A percentile compares a stretch with the other conserved stretches of the same genome.
Evolutionary conservation across 2,113 vertebrate species (phyloP).

Genomic region (Accipiter virgatus): DNA sequence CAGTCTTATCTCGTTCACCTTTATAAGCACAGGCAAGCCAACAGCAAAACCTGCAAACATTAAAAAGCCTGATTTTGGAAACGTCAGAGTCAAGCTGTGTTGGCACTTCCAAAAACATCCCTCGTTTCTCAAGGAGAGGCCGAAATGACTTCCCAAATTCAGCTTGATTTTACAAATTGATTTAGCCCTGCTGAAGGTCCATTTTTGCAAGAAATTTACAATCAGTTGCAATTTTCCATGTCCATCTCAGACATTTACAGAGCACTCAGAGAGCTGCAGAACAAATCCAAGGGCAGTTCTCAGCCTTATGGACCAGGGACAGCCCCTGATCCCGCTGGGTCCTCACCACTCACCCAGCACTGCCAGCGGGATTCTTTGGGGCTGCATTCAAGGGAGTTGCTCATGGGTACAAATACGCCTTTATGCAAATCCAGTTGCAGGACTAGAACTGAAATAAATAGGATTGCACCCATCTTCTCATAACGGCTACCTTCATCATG

Average conservation of each 20-base stretch:
- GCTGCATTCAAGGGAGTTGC: neutral
- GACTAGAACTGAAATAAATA: neutral
- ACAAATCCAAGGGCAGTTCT: neutral
- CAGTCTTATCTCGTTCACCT: neutral
- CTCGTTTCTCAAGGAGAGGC: neutral
- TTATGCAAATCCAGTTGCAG: neutral
- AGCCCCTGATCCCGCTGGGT: neutral
- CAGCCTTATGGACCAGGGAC: neutral
- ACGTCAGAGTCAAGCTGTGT: neutral
- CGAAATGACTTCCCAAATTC: neutral
- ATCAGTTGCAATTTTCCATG: conserved; percentile 29
- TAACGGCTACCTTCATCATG: neutral
- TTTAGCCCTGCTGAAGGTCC: neutral
- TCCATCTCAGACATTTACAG: neutral
- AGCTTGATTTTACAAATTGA: conserved; percentile 25
- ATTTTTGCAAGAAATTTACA: conserved; percentile 30
- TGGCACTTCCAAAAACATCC: neutral
- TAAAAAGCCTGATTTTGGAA: conserved; percentile 4
- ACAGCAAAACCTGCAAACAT: neutral
- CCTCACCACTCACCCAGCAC: neutral
- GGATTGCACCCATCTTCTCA: neutral
- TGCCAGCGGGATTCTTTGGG: neutral
- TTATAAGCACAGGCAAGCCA: neutral
- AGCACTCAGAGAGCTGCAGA: neutral
- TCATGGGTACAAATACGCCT: neutral